Evolutionary conservation across 1,140 invertebrate species (phyloP), one percentile per base, ranked within the genome.

Genomic region (Drosophila elegans): DNA sequence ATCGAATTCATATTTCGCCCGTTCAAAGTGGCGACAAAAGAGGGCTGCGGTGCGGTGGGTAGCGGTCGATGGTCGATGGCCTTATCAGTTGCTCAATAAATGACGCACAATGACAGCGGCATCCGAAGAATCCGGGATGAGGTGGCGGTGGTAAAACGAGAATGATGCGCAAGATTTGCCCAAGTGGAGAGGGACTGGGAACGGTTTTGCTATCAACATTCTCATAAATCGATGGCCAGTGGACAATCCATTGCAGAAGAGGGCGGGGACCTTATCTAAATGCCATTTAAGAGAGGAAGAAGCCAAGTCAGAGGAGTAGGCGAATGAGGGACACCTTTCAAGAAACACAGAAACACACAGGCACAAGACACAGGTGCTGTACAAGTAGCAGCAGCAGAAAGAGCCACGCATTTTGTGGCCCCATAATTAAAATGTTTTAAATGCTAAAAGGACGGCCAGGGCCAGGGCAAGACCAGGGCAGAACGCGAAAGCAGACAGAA

Each of bases 341-440:
- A 41, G 6, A 9, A 32, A 39, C 34, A 42, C 34, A 51, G 16
- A 38, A 25, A 41, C 42, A 56, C 34, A 42, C 34, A 51, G 16
- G 29, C 34, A 41, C 42, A 56, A 46, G 48, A 27, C 39, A 57
- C 63, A 77, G 60, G 52, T 61, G 56, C 59, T 21, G 78, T 79
- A 66, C 49, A 49, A 61, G 46, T 61, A 57, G 51, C 54, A 64
- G 49, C 55, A 68, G 21, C 10, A 39, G 16, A 54, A 25, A 21
- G 51, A 74, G 67, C 48, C 46, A 66, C 66, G 88, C 74, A 73
- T 62, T 88, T 89, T 74, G 68, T 64, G 72, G 64, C 52, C 54
- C 80, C 84, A 89, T 89, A 89, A 89, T 89, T 89, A 89, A 89
- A 89, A 89, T 89, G 84, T 89, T 89, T 89, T 84, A 72, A 68